phyloP scores from a whole-genome alignment of 2,113 vertebrate species.

The Corythornis madagascariensis region DNA sequence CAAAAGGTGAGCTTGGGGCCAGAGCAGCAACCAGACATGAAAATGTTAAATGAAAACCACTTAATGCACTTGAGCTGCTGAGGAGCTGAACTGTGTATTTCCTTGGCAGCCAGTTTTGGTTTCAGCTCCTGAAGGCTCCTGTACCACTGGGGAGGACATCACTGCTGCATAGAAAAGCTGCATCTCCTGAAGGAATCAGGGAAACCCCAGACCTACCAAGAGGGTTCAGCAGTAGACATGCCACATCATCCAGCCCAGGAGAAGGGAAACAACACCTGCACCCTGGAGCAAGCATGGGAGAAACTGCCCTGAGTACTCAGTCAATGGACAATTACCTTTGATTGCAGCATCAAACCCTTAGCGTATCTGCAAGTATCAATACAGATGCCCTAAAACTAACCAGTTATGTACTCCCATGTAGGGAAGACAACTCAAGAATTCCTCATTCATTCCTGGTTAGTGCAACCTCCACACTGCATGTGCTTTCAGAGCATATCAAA shows the following conservation, averaged over 20 bases:
- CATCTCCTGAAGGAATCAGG: neutral
- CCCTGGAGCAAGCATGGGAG: fast-evolving
- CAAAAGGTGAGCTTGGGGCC: neutral
- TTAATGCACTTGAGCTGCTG: neutral
- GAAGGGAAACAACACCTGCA: neutral
- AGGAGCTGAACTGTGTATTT: neutral
- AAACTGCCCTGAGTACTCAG: neutral
- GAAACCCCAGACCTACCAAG: neutral
- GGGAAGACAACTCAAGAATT: neutral
- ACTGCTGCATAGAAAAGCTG: fast-evolving
- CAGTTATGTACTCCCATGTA: neutral
- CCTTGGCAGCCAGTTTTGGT: neutral
- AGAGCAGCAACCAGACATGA: neutral
- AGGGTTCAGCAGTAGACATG: neutral
- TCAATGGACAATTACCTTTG: too few species aligned
- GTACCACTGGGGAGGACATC: neutral
- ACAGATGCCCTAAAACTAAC: neutral
- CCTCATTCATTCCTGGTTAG: neutral
- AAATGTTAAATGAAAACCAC: neutral
- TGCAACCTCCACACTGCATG: neutral
- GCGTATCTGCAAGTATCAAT: neutral
- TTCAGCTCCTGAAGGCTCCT: neutral
- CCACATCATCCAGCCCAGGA: neutral
- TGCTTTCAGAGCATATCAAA: neutral
- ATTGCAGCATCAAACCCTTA: neutral